A percentile compares a stretch with the other conserved stretches of the same genome.
Evolutionary conservation across 2,888 invertebrate genomes (phyloP).

Genomic region (Drosophila demipolita): DNA sequence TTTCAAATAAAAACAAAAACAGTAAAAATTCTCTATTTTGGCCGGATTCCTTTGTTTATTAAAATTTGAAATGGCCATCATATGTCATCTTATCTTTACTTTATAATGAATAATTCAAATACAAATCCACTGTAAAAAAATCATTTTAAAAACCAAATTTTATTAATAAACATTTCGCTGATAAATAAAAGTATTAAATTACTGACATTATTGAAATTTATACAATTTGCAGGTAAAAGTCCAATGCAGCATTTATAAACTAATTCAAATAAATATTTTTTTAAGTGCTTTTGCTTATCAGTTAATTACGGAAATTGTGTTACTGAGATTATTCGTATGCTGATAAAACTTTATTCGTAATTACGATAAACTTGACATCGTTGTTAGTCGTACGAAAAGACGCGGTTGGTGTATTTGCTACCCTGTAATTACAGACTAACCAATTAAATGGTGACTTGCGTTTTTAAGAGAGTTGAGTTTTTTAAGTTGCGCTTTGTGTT

Average conservation of each 20-base stretch:
- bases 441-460: conserved; percentile 1
- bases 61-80: too few relatives aligned
- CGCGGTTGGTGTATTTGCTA: conserved; percentile 12
- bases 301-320: conserved; percentile 40
- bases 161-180: conserved; percentile 1
- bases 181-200: conserved; percentile 6
- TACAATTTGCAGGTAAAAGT: background rate
- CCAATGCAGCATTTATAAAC: background rate
- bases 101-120: too few relatives aligned
- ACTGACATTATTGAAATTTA: background rate
- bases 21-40: too few relatives aligned
- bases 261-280: background rate
- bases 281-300: conserved; percentile 45
- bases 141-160: background rate
- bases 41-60: too few relatives aligned
- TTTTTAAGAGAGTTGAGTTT: conserved; percentile 48
- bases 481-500: conserved; percentile 39
- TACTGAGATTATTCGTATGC: conserved; percentile 3
- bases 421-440: conserved; percentile 12
- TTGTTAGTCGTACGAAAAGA: conserved; percentile 23
- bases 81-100: too few relatives aligned
- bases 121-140: background rate
- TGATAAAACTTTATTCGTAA: conserved; percentile 53
- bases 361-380: conserved; percentile 48
- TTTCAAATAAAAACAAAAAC: too few relatives aligned